phyloP scores from a whole-genome alignment of 2,888 invertebrate genomes.

The Seira sanloemensis region DNA sequence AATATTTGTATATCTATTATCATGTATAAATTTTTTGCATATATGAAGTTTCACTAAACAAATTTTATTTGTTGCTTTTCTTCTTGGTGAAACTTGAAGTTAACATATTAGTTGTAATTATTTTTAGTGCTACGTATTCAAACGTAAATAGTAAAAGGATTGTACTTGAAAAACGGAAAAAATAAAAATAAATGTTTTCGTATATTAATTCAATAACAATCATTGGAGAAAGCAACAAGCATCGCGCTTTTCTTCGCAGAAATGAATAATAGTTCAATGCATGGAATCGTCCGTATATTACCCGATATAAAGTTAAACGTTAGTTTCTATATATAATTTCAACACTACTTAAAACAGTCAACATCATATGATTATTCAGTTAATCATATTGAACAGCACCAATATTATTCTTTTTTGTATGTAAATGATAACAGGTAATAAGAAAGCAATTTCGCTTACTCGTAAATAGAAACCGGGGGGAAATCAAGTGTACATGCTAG shows the following conservation, averaged over 20 bases:
- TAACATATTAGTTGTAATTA: too few species aligned
- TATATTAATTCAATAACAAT: too few species aligned
- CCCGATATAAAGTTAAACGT: background rate
- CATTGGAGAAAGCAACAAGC: too few species aligned
- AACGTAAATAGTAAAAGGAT: conserved; percentile 41
- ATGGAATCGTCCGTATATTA: too few species aligned
- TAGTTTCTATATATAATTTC: background rate
- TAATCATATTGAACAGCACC: conserved; percentile 16
- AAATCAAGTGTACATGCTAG: too few species aligned
- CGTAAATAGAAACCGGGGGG: too few species aligned
- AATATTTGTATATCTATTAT: conserved; percentile 9
- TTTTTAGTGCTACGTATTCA: background rate
- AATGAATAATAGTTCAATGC: too few species aligned
- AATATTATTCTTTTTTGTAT: conserved; percentile 1
- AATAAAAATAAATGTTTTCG: too few species aligned
- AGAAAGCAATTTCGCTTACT: too few species aligned
- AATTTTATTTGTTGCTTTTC: background rate
- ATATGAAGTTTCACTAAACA: conserved; percentile 41
- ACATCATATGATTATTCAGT: conserved; percentile 1
- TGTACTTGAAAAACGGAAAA: conserved; percentile 61
- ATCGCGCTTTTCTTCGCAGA: too few species aligned
- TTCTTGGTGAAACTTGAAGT: too few species aligned
- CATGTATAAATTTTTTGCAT: conserved; percentile 63
- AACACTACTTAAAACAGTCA: conserved; percentile 12
- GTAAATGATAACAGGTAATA: conserved; percentile 2